phyloP scores from a whole-genome alignment of 2,888 invertebrate species.

The Epistrophella euchroma region DNA sequence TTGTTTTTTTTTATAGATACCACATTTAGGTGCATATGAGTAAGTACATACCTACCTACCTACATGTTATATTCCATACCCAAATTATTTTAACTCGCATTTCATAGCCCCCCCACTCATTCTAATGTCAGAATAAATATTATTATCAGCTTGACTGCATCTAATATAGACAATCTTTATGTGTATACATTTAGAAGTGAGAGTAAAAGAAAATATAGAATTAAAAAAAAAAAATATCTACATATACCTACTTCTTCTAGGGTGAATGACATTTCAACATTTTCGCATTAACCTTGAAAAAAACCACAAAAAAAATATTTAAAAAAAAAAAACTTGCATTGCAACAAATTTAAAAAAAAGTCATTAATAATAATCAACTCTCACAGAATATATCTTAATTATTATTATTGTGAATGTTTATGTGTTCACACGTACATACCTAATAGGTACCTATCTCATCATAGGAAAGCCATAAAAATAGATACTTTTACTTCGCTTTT shows the following conservation, averaged over 20 bases:
- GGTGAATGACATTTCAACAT: slow-evolving; percentile 74
- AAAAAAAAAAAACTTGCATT: slow-evolving; percentile 59
- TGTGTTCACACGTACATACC: background rate
- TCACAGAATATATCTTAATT: slow-evolving; percentile 28
- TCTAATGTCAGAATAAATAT: slow-evolving; percentile 51
- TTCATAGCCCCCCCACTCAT: slow-evolving; percentile 7
- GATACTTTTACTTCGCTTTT: slow-evolving; percentile 19
- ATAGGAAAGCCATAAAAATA: slow-evolving; percentile 30
- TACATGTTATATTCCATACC: background rate
- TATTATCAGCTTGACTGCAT: slow-evolving; percentile 62
- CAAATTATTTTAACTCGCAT: slow-evolving; percentile 5
- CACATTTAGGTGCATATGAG: background rate
- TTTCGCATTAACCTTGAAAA: slow-evolving; percentile 73
- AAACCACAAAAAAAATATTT: slow-evolving; percentile 41
- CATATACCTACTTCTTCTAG: slow-evolving; percentile 41
- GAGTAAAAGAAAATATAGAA: slow-evolving; percentile 42
- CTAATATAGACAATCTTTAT: slow-evolving; percentile 24
- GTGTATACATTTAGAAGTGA: slow-evolving; percentile 39
- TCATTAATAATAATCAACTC: slow-evolving; percentile 54
- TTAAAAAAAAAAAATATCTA: slow-evolving; percentile 41
- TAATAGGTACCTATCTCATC: slow-evolving; percentile 1
- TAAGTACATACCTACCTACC: background rate
- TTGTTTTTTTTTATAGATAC: background rate
- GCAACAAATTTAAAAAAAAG: slow-evolving; percentile 64
- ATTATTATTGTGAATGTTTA: slow-evolving; percentile 25